Conservation (phyloP, 1,140 invertebrate species). For the Aphis gossypii region DNA sequence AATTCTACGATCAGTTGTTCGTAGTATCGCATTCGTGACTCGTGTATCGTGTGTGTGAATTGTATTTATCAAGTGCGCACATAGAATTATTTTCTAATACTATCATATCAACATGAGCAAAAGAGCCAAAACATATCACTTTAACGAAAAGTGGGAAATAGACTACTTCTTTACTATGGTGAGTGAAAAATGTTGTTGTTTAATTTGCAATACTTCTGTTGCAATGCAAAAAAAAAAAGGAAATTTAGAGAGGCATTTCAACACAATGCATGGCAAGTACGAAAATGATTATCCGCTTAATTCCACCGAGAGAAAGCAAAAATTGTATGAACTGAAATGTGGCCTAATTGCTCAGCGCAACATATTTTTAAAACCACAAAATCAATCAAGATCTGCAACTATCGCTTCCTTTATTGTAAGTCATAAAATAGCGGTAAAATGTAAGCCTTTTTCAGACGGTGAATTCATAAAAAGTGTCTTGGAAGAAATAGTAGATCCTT, state of each 20-base stretch:
- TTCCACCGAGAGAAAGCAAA: not conserved
- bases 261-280: not conserved
- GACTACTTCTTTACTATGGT: not conserved
- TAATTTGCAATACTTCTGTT: not conserved
- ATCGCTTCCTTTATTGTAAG: not conserved
- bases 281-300: not conserved
- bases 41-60: not conserved
- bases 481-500: not conserved
- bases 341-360: not conserved
- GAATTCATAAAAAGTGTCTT: not conserved
- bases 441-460: not conserved
- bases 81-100: constrained; percentile 12
- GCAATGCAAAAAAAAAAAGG: not conserved
- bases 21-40: not conserved
- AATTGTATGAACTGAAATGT: not conserved
- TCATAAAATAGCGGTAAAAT: constrained; percentile 12
- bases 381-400: not conserved
- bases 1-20: not conserved
- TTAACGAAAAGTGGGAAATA: not conserved
- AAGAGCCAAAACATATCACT: not conserved
- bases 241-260: not conserved
- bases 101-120: not conserved
- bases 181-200: not conserved
- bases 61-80: not conserved
- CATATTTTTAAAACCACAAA: not conserved